These are phyloP conservation scores for Lagopus leucura DNA, from an alignment of 2,113 vertebrate species.

Conservation along the genomic window DNA sequence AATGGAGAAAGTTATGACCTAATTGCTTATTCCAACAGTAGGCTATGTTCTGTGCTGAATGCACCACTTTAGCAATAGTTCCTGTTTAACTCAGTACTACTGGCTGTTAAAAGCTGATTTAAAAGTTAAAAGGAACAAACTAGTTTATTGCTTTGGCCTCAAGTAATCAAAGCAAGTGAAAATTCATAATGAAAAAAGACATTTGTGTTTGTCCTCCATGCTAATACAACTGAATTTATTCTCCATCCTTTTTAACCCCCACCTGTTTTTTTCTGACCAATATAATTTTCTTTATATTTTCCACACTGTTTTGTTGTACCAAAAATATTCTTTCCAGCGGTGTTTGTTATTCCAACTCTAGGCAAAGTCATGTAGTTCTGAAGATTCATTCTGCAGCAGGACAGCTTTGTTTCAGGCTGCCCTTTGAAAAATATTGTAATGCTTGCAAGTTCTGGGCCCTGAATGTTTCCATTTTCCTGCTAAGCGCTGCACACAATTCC, in stretches of 20 bases:
- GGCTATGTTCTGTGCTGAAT: background rate
- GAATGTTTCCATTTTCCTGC: background rate
- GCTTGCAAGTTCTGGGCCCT: background rate
- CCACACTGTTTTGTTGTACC: background rate
- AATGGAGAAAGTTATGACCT: background rate
- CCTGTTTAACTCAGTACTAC: background rate
- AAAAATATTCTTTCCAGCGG: background rate
- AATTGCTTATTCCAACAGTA: background rate
- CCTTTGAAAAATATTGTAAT: background rate
- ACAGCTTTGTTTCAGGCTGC: background rate
- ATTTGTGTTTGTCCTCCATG: background rate
- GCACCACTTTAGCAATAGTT: background rate
- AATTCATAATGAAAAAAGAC: background rate
- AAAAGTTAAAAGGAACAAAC: background rate
- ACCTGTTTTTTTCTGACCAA: background rate
- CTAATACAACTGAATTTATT: background rate
- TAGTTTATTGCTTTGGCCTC: background rate
- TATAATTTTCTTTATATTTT: background rate
- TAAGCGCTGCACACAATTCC: background rate
- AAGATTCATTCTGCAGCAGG: background rate
- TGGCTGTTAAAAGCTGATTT: background rate
- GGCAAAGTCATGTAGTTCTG: background rate
- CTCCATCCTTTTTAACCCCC: background rate
- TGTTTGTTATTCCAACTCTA: background rate
- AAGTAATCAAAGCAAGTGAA: background rate